Percentiles rank a stretch among this genome's conserved stretches.
Conservation (phyloP, 2,888 invertebrate genomes). For the Troides aeacus region DNA sequence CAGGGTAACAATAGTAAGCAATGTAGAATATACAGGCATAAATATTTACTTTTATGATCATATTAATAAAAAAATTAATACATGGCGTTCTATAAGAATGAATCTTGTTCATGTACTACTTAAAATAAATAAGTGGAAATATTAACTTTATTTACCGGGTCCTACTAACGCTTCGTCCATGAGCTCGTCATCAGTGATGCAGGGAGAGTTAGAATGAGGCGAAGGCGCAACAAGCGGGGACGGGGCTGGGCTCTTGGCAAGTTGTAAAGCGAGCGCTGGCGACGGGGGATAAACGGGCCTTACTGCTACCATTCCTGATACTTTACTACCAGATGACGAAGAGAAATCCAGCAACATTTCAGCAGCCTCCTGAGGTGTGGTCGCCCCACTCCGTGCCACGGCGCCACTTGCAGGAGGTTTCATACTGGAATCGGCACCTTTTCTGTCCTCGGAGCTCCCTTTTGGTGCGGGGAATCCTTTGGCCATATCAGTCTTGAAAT, state of each 20-base stretch:
- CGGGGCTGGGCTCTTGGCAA: constrained; percentile 88
- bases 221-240: constrained; percentile 85
- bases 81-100: background rate
- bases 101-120: constrained; percentile 4
- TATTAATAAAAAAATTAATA: background rate
- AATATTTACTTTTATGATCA: background rate
- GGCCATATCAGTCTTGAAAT: constrained; percentile 71
- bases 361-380: constrained; percentile 80
- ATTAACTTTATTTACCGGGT: constrained; percentile 82
- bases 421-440: constrained; percentile 72
- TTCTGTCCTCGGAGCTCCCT: constrained; percentile 67
- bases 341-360: constrained; percentile 85
- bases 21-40: background rate
- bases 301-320: constrained; percentile 77
- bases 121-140: constrained; percentile 13
- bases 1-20: background rate
- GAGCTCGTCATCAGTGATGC: constrained; percentile 92
- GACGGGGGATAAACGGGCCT: constrained; percentile 81
- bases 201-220: constrained; percentile 86
- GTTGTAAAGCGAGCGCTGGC: constrained; percentile 86
- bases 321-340: constrained; percentile 78
- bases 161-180: constrained; percentile 93
- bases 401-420: constrained; percentile 70
- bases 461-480: constrained; percentile 74
- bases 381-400: constrained; percentile 67